Conservation (phyloP, 2,113 vertebrate genomes). For the Caranx ignobilis region DNA sequence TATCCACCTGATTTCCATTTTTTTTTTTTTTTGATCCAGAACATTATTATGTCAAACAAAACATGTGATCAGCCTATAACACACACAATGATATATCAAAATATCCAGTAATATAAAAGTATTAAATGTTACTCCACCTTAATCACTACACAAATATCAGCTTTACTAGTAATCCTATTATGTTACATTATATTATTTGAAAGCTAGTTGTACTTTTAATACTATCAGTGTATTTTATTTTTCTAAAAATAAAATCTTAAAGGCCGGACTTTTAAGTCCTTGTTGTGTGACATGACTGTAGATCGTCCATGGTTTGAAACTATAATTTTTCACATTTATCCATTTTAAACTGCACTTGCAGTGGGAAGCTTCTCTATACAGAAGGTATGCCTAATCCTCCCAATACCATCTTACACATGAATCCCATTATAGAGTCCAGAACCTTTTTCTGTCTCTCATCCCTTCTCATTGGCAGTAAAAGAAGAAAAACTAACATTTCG, state of each 20-base stretch:
- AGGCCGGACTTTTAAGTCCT: neutral
- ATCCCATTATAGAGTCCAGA: neutral
- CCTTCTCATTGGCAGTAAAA: slow-evolving; percentile 31
- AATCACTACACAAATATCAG: neutral
- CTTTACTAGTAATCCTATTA: neutral
- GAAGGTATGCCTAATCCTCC: neutral
- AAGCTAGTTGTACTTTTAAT: too few species aligned
- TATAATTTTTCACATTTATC: neutral
- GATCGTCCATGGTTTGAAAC: neutral
- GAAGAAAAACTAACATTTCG: slow-evolving; percentile 58
- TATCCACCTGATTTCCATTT: too few species aligned
- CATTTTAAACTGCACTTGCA: neutral
- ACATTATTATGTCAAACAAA: neutral
- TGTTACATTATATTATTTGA: neutral
- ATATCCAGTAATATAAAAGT: neutral
- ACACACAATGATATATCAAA: neutral
- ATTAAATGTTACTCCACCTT: neutral
- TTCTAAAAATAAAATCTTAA: neutral
- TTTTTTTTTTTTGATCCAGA: neutral
- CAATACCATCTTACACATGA: neutral
- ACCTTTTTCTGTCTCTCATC: slow-evolving; percentile 22
- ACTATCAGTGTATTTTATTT: too few species aligned
- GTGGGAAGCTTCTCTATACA: neutral
- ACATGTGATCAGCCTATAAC: neutral
- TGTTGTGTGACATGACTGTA: neutral